A percentile compares a stretch with the other conserved stretches of the same genome.
These are phyloP conservation scores for Syrmaticus mikado DNA, from an alignment of 2,113 vertebrate species.

Conservation along the genomic window DNA sequence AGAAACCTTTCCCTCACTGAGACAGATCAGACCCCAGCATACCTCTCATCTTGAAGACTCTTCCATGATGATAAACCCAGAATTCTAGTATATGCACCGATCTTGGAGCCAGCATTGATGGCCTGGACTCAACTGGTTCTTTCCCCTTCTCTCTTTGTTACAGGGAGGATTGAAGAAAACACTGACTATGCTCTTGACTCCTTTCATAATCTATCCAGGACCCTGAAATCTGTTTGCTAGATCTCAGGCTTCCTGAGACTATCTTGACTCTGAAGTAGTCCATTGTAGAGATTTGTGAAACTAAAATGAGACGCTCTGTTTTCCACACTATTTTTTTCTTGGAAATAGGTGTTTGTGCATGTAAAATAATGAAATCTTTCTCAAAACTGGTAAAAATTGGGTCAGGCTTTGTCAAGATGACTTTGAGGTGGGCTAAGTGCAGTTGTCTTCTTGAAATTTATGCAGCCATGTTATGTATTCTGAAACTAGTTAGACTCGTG, in stretches of 20 bases:
- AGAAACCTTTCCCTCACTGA: not conserved
- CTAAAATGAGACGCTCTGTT: not conserved
- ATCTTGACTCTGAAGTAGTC: not conserved
- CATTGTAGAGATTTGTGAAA: not conserved
- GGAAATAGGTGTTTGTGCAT: not conserved
- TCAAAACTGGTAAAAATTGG: not conserved
- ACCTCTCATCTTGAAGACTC: not conserved
- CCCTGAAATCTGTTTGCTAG: not conserved
- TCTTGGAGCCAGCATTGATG: not conserved
- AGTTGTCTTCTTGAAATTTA: not conserved
- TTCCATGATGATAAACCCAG: not conserved
- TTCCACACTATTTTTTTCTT: not conserved
- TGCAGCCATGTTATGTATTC: rapidly evolving
- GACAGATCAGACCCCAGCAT: not conserved
- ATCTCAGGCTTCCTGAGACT: not conserved
- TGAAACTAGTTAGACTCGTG: not conserved
- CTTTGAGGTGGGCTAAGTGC: not conserved
- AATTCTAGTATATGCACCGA: not conserved
- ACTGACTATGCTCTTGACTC: not conserved
- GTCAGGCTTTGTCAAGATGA: not conserved
- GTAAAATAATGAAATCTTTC: not conserved
- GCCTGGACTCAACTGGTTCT: not conserved
- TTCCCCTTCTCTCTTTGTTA: not conserved
- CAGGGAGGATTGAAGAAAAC: not conserved
- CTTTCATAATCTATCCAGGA: not conserved